Percentiles rank a stretch among this genome's conserved stretches.
Conservation (phyloP, 2,113 vertebrate genomes). For the Rhea pennata region DNA sequence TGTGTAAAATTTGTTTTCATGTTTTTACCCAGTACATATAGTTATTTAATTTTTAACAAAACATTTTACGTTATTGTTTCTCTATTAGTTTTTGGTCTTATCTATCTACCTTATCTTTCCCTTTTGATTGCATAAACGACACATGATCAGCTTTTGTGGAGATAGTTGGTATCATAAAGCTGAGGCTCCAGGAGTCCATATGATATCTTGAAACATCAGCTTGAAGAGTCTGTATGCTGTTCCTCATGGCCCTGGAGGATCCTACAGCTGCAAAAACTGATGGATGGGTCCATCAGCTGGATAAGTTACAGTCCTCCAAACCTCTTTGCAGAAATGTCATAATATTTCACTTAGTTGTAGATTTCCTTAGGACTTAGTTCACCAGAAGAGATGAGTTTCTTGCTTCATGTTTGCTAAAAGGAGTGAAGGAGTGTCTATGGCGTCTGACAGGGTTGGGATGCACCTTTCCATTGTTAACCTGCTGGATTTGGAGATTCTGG, state of each 20-base stretch:
- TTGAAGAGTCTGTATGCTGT: background rate
- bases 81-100: background rate
- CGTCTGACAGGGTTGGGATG: background rate
- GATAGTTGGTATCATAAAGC: background rate
- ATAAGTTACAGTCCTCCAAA: background rate
- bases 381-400: background rate
- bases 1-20: background rate
- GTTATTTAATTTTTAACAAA: conserved; percentile 51
- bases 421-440: background rate
- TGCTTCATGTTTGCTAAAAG: background rate
- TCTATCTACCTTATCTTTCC: background rate
- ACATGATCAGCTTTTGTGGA: background rate
- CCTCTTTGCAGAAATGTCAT: background rate
- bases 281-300: background rate
- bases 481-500: background rate
- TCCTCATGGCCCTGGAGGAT: background rate
- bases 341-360: background rate
- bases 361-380: background rate
- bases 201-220: background rate
- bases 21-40: background rate
- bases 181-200: background rate
- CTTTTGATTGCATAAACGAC: background rate
- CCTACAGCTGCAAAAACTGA: background rate
- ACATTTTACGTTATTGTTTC: conserved; percentile 4
- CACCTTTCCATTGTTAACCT: background rate